These are phyloP conservation scores for Pachyuromys duprasi DNA, from an alignment of 2,797 vertebrate species.

Conservation along the genomic window DNA sequence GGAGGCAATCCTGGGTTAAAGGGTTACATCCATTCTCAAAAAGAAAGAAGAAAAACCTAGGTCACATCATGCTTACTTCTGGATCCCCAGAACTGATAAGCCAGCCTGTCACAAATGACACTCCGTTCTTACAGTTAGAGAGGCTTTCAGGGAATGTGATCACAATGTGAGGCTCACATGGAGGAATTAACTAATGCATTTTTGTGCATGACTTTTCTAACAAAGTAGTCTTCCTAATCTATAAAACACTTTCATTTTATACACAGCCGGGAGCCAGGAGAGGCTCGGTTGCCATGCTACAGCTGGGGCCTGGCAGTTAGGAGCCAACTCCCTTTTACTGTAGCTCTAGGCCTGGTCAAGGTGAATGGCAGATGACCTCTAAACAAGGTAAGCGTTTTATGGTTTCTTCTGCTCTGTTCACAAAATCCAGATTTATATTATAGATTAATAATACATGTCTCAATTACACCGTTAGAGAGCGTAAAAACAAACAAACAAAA, in stretches of 20 bases:
- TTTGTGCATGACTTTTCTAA: background rate
- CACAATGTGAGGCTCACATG: background rate
- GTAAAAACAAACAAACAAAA: background rate
- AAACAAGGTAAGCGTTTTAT: constrained; percentile 23
- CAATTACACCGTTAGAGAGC: background rate
- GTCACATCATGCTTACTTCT: background rate
- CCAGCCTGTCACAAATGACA: background rate
- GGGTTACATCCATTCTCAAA: background rate
- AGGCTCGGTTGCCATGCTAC: background rate
- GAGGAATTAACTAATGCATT: background rate
- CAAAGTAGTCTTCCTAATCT: background rate
- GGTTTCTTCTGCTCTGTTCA: background rate
- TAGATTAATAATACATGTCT: constrained; percentile 20
- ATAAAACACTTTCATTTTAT: background rate
- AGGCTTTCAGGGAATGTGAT: background rate
- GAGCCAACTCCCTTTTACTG: background rate
- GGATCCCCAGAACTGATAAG: background rate
- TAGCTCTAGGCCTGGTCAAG: background rate
- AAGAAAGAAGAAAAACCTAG: background rate
- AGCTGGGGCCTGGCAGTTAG: background rate
- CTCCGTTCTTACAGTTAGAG: background rate
- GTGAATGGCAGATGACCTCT: background rate
- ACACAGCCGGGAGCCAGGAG: background rate
- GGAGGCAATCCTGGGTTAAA: background rate
- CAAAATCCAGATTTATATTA: background rate